Base-by-base conservation (phyloP, 92 coral and sea anemone species). In the Umimayanthus kanabou region DNA sequence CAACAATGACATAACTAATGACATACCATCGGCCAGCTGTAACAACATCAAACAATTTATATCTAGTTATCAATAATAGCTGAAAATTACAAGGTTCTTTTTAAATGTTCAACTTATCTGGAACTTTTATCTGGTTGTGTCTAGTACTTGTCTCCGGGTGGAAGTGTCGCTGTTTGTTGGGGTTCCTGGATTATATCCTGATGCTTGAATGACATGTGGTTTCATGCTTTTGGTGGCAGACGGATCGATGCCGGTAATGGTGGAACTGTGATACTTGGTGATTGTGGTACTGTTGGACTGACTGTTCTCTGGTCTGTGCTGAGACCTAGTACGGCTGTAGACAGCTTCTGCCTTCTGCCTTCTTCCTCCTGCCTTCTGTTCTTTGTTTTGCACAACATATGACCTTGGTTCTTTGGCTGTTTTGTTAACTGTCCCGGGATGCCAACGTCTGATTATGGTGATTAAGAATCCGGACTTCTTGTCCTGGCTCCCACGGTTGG, bases 321-420 rank as follows among this genome's bases (percentile, higher is more conserved):
- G 85, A 29, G 87, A 79, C 77, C 64, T 80, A 1, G 86, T 80
- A 49, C 80, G 86, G 78, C 76, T 53, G 45, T 22, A 80, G 47
- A 79, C 47, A 9, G 84, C 70, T 76, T 18, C 45, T 37, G 50
- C n/a, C n/a, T n/a, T n/a, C n/a, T 72, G 6, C 14, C 80, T 7
- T 26, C n/a, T n/a, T n/a, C n/a, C n/a, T n/a, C n/a, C n/a, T n/a
- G n/a, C n/a, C n/a, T n/a, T n/a, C n/a, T n/a, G n/a, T n/a, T n/a
- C n/a, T n/a, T n/a, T 55, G 49, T 79, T 88, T 39, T 9, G 9
- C 42, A 88, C 87, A 28, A 80, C 80, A 79, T 70, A 80, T 28
- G 87, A 88, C 55, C 92, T 89, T n/a, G 93, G 88, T 82, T 91
- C 86, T 47, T 91, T 75, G 53, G 96, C 91, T 26, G 90, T 80